Evolutionary conservation across 2,888 invertebrate species (phyloP).

Genomic region (Ernsta delagoae): DNA sequence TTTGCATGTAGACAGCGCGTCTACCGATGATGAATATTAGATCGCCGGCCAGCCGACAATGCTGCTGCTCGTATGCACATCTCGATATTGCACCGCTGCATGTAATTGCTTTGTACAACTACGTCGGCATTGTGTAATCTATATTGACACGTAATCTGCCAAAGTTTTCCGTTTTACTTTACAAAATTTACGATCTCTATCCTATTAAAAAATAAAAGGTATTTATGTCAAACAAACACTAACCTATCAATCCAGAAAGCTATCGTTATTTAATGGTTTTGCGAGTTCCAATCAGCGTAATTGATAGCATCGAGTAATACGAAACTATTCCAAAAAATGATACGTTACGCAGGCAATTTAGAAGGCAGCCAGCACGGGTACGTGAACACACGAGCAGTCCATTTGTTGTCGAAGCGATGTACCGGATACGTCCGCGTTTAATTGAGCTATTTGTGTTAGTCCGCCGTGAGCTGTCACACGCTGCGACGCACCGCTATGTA

Average conservation of each 20-base stretch:
- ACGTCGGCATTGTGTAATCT: not conserved
- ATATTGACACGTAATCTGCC: not conserved
- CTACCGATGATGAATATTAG: slow-evolving; percentile 80
- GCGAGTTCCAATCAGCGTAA: slow-evolving; percentile 49
- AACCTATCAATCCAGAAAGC: not conserved
- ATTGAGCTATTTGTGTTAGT: slow-evolving; percentile 7
- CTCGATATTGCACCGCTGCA: slow-evolving; percentile 62
- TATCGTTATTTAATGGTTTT: slow-evolving; percentile 26
- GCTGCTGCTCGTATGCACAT: slow-evolving; percentile 42
- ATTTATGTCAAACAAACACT: not conserved
- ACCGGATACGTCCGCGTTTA: slow-evolving; percentile 5
- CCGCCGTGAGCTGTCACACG: not conserved
- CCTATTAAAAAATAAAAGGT: no score
- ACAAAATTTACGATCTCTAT: no score
- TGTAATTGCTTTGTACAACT: slow-evolving; percentile 54
- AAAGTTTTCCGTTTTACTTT: not conserved
- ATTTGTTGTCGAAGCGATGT: slow-evolving; percentile 60
- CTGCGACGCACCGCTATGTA: not conserved
- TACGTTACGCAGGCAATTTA: slow-evolving; percentile 68
- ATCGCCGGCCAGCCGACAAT: slow-evolving; percentile 67
- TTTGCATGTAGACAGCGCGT: slow-evolving; percentile 74
- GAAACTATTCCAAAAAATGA: slow-evolving; percentile 54
- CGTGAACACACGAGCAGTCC: slow-evolving; percentile 63
- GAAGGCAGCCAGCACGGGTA: slow-evolving; percentile 65
- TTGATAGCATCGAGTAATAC: slow-evolving; percentile 55